These are phyloP conservation scores for Lumbricus terrestris DNA, from an alignment of 2,888 invertebrate genomes.

Conservation along the genomic window DNA sequence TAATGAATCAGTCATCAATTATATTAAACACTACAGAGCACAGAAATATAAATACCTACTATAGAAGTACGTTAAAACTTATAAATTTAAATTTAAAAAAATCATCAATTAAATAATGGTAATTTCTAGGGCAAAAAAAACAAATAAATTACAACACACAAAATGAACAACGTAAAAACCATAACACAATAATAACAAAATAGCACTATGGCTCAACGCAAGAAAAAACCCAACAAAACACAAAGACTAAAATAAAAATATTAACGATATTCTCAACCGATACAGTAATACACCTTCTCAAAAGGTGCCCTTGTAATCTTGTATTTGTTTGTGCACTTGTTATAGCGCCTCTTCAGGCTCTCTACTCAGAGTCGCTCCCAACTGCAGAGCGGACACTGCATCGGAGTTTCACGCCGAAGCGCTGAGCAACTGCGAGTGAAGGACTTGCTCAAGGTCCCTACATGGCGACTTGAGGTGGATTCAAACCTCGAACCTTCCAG, in stretches of 20 bases:
- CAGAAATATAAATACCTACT: background rate
- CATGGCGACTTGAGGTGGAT: no score
- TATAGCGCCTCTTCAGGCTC: no score
- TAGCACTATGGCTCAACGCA: no score
- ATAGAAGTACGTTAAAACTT: background rate
- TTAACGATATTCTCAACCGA: background rate
- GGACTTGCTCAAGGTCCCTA: no score
- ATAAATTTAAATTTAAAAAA: background rate
- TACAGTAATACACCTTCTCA: background rate
- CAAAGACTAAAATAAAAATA: background rate
- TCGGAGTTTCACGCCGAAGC: no score
- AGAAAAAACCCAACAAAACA: slow-evolving; percentile 14
- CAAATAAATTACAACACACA: background rate
- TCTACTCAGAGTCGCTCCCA: no score
- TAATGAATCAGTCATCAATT: background rate
- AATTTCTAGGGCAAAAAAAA: background rate
- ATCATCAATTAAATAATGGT: background rate
- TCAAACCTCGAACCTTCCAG: no score
- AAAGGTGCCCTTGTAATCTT: no score
- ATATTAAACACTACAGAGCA: background rate
- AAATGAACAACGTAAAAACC: background rate
- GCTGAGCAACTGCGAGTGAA: no score
- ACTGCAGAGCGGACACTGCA: no score
- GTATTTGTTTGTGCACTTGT: no score
- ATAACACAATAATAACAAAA: background rate